Evolutionary conservation across 1,140 invertebrate genomes (phyloP).

Genomic region (Bombus cullumanus): DNA sequence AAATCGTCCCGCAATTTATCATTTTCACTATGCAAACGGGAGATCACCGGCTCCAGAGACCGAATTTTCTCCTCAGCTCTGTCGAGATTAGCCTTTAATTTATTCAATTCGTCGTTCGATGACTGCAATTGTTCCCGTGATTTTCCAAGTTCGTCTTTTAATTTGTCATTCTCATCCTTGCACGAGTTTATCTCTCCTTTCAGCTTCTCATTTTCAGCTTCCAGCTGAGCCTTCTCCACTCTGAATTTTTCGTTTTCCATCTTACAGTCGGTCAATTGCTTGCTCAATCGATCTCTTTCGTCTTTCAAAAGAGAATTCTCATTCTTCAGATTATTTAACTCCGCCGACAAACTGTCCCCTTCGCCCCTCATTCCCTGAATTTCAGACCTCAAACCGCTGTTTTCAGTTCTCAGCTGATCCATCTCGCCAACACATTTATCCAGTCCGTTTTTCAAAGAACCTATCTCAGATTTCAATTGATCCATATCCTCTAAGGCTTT

Average conservation of each 20-base stretch:
- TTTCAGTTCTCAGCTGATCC: conserved; percentile 5
- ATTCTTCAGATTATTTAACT: conserved; percentile 52
- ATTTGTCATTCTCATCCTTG: conserved; percentile 39
- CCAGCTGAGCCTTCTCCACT: neutral
- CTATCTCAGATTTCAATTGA: neutral
- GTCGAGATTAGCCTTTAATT: conserved; percentile 43
- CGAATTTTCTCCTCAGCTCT: conserved; percentile 43
- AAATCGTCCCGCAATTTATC: conserved; percentile 40
- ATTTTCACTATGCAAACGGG: conserved; percentile 45
- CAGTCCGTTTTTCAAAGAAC: conserved; percentile 53
- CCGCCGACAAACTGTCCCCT: conserved; percentile 20
- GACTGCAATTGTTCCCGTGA: conserved; percentile 52
- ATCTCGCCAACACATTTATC: conserved; percentile 51
- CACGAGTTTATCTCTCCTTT: conserved; percentile 6
- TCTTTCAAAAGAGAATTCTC: conserved; percentile 12
- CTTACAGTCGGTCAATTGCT: neutral
- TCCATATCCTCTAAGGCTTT: neutral
- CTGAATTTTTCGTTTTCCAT: conserved; percentile 47
- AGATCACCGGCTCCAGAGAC: conserved; percentile 46
- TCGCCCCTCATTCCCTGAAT: neutral
- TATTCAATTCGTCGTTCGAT: conserved; percentile 53
- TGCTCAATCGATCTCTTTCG: neutral
- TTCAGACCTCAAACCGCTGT: conserved; percentile 9
- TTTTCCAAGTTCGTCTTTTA: conserved; percentile 4
- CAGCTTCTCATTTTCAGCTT: conserved; percentile 39